phyloP scores from a whole-genome alignment of 2,797 vertebrate species.

The Takifugu ocellatus region DNA sequence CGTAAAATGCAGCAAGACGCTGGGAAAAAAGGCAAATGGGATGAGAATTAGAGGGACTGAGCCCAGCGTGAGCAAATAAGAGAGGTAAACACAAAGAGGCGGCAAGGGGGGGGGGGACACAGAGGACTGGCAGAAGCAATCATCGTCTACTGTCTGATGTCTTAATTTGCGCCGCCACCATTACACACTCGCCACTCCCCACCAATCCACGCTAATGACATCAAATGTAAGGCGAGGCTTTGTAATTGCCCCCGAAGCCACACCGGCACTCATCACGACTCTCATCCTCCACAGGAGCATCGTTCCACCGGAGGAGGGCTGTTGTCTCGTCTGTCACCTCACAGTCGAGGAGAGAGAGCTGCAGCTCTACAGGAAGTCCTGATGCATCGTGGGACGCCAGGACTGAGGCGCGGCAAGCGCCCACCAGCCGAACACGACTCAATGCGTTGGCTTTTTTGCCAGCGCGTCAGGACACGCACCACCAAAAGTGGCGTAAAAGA shows the following conservation, averaged over 20 bases:
- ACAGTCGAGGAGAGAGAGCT: conserved; percentile 31
- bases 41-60: conserved; percentile 27
- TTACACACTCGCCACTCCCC: conserved; percentile 37
- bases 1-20: background rate
- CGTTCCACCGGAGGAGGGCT: conserved; percentile 28
- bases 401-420: background rate
- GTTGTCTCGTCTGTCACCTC: conserved; percentile 44
- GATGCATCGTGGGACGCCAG: conserved; percentile 37
- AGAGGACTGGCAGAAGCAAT: conserved; percentile 66
- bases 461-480: no score
- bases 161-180: conserved; percentile 56
- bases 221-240: conserved; percentile 49
- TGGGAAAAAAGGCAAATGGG: conserved; percentile 11
- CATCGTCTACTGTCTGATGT: conserved; percentile 61
- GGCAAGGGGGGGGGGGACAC: conserved; percentile 34
- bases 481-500: no score
- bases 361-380: conserved; percentile 41
- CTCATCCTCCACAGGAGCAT: conserved; percentile 24
- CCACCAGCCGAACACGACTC: no score
- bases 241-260: conserved; percentile 24
- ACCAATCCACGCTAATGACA: conserved; percentile 57
- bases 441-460: no score
- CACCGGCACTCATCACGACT: background rate
- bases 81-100: conserved; percentile 60
- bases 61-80: conserved; percentile 60